Conservation (phyloP, 35 echinoderm and acorn worm genomes). For the Apostichopus parvimensis region DNA sequence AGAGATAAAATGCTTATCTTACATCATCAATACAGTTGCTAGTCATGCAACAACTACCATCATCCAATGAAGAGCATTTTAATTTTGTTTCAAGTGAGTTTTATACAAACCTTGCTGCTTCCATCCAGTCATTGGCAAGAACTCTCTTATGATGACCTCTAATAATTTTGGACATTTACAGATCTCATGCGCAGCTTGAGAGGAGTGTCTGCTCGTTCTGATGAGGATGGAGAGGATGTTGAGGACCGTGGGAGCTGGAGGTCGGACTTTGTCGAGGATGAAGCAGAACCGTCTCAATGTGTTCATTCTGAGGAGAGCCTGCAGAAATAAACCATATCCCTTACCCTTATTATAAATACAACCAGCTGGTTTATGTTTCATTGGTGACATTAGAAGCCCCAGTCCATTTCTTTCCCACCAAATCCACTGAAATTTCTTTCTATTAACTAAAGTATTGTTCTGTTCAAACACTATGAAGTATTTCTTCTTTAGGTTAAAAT, state of each 20-base stretch:
- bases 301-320: conserved; percentile 92
- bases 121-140: conserved; percentile 85
- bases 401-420: no score
- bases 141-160: conserved; percentile 67
- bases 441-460: no score
- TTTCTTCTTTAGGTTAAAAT: no score
- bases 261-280: conserved; percentile 85
- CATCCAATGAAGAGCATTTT: no score
- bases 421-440: no score
- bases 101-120: conserved; percentile 68
- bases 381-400: neutral
- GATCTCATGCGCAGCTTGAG: conserved; percentile 72
- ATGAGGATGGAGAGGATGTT: conserved; percentile 78
- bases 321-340: neutral
- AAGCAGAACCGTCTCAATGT: conserved; percentile 75
- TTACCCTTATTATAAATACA: neutral
- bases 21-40: no score
- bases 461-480: no score
- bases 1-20: no score
- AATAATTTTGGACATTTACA: conserved; percentile 79
- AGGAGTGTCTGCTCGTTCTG: conserved; percentile 77
- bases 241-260: conserved; percentile 78
- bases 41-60: no score
- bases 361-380: neutral
- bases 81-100: neutral